Percentiles rank a stretch among this genome's conserved stretches.
These are phyloP conservation scores for Melanostoma scalare DNA, from an alignment of 2,888 invertebrate genomes.

Conservation along the genomic window DNA sequence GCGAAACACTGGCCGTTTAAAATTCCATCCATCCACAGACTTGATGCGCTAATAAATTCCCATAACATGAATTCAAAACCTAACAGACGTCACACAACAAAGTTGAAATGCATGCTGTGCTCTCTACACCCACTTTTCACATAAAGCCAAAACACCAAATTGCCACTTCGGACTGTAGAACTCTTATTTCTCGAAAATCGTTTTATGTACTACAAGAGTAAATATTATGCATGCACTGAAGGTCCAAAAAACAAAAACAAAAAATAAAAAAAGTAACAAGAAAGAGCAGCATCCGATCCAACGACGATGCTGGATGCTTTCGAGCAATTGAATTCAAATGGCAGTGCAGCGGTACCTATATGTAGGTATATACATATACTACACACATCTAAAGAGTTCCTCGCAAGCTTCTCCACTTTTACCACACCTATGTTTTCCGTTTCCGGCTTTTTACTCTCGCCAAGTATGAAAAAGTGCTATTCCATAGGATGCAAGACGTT, in stretches of 20 bases:
- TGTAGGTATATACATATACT: not conserved
- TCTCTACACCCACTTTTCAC: constrained; percentile 5
- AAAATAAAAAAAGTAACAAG: not conserved
- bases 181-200: constrained; percentile 39
- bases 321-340: constrained; percentile 68
- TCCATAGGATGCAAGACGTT: constrained; percentile 65
- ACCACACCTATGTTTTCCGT: constrained; percentile 45
- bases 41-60: constrained; percentile 39
- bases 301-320: constrained; percentile 27
- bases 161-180: constrained; percentile 45
- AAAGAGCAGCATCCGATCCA: constrained; percentile 1
- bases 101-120: constrained; percentile 26
- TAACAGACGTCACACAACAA: constrained; percentile 38
- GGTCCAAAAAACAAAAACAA: not conserved
- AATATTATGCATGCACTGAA: constrained; percentile 57
- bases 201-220: constrained; percentile 51
- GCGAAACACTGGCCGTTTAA: not conserved
- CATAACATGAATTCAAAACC: constrained; percentile 8
- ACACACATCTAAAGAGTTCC: not conserved
- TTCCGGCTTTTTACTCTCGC: constrained; percentile 63
- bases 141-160: constrained; percentile 64
- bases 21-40: constrained; percentile 32
- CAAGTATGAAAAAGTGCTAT: constrained; percentile 64
- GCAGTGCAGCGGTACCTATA: constrained; percentile 6
- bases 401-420: not conserved